phyloP scores from a whole-genome alignment of 2,113 vertebrate species.

The Rhynchopsitta pachyrhyncha region DNA sequence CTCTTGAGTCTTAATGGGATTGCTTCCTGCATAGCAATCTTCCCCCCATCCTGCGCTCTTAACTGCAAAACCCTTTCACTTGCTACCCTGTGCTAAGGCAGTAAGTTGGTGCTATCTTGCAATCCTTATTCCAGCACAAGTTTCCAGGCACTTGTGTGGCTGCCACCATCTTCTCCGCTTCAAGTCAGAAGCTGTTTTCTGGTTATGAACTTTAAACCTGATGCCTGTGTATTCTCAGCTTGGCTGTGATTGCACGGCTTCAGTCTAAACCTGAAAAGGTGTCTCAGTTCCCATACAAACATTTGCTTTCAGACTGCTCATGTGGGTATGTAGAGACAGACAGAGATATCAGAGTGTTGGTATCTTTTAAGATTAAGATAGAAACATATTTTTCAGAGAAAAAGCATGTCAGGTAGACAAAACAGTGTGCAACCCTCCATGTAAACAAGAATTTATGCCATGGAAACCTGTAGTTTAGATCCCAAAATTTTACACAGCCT shows the following conservation, averaged over 20 bases:
- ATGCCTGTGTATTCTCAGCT: neutral
- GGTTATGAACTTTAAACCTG: neutral
- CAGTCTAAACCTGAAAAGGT: neutral
- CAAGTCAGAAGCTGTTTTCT: neutral
- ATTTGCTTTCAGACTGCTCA: neutral
- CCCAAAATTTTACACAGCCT: neutral
- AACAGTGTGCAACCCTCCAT: neutral
- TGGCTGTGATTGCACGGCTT: neutral
- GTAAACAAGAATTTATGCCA: neutral
- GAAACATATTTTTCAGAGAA: neutral
- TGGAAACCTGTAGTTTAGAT: neutral
- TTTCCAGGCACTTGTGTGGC: neutral
- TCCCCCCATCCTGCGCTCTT: neutral
- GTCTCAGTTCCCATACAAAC: neutral
- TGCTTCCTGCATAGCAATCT: neutral
- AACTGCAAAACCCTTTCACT: neutral
- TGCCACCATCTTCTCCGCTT: neutral
- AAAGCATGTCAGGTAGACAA: neutral
- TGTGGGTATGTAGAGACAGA: neutral
- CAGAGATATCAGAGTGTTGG: fast-evolving
- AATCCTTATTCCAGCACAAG: neutral
- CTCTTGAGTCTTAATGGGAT: fast-evolving
- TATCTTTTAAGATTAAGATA: neutral
- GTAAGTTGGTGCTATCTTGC: neutral
- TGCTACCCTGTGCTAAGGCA: neutral